Conservation (phyloP, 2,888 invertebrate species). For the Melangyna quadrimaculata region DNA sequence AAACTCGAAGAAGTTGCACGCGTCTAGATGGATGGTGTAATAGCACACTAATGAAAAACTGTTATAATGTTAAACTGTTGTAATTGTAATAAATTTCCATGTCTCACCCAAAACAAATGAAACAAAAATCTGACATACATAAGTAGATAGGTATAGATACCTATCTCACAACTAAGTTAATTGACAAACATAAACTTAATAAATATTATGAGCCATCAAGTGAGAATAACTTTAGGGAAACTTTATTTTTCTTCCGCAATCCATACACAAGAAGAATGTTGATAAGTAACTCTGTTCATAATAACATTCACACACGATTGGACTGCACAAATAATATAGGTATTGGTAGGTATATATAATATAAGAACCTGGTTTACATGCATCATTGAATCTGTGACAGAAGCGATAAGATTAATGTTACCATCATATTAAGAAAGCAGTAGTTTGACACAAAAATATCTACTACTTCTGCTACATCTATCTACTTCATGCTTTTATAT, state of each 20-base stretch:
- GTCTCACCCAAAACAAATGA: no score
- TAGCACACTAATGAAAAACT: no score
- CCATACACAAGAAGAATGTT: background rate
- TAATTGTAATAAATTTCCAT: no score
- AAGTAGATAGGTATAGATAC: no score
- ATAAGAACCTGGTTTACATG: conserved; percentile 60
- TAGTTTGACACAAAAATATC: conserved; percentile 22
- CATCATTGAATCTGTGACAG: conserved; percentile 49
- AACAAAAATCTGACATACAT: no score
- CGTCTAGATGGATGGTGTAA: no score
- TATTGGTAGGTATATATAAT: no score
- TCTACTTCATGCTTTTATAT: background rate
- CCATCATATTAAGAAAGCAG: conserved; percentile 53
- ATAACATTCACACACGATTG: conserved; percentile 46
- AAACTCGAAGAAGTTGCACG: no score
- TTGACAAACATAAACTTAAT: conserved; percentile 16
- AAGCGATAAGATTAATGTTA: conserved; percentile 62
- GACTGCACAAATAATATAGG: conserved; percentile 5
- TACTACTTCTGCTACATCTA: background rate
- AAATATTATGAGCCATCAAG: no score
- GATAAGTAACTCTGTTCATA: conserved; percentile 7
- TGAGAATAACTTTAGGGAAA: background rate
- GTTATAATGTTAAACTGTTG: no score
- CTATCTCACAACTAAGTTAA: conserved; percentile 14
- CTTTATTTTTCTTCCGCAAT: background rate